Evolutionary conservation across 2,888 invertebrate species (phyloP), one percentile per base, ranked within the genome.

Genomic region (Hemithea aestivaria): DNA sequence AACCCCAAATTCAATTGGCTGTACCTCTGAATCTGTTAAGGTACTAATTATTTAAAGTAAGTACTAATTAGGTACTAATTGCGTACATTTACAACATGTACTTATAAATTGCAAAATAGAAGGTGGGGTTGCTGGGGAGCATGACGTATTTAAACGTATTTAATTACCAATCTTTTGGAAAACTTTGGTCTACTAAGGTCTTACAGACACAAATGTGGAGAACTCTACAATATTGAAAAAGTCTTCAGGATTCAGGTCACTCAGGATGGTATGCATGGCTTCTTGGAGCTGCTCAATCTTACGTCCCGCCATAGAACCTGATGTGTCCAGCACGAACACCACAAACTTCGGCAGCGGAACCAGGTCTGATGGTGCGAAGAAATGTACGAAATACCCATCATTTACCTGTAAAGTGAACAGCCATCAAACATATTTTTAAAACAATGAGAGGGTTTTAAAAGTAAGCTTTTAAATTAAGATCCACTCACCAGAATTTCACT

Each of bases 301-400:
- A 34, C 83, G 81, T 10, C 90, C 93, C 52, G 81, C 78, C 94
- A 94, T 94, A 31, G 93, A 93, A 6, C 93, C 93, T 20, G 93
- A 93, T 0, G 91, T 90, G 65, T 94, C 94, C 58, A 94, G 76
- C 8, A 94, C 91, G 65, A 94, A 94, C 6, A 93, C 87, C 3
- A 92, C 90, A 56, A 91, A 89, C 65, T 93, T 93, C 40, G 80
- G 85, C 28, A 92, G 73, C 1, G 91, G 87, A 10, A 83, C 76
- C 40, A 91, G 66, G 10, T 89, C 85, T 2, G 75, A 67, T 0
- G 93, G 93, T 6, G 93, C 90, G 66, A 92, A 92, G 77, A 93
- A 93, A 59, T 94, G 93, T 0, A 93, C 92, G 72, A 94, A 94
- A 70, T 93, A 92, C 0, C 93, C 93, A 50, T 91, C 90, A 58